Base-by-base conservation (phyloP, 2,888 invertebrate genomes). In the Sminthurides aquaticus region DNA sequence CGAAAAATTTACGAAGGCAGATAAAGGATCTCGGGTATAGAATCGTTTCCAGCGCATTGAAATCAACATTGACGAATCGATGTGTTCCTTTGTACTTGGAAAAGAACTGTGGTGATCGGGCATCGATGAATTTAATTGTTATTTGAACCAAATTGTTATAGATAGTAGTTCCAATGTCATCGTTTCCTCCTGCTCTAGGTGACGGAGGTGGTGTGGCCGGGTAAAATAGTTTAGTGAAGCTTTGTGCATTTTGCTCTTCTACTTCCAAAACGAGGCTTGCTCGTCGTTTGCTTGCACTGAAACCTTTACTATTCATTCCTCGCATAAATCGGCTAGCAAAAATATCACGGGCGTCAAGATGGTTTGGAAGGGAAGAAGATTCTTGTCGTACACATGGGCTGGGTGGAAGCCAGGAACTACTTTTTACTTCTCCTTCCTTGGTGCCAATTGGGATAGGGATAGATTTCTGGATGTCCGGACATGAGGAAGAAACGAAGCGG, bases 21-120 rank as follows among this genome's bases (percentile, higher is more conserved):
- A 68, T 56, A 64, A 73, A 74, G 0, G 74, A 69, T 34, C 68
- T 69, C 0, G 74, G 74, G 1, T 70, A 71, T 1, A 74, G 56
- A 29, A 91, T 88, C 69, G 96, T 82, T 78, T 96, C 92, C 73
- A 97, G 81, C 75, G 91, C 88, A 78, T 93, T 95, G 79, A 96
- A 95, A 77, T 95, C 91, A 25, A 96, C 86, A 61, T 85, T 82
- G 71, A 87, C 84, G 52, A 84, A 84, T n/a, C 86, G 81, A 79
- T 85, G 79, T 15, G 78, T 80, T 78, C 84, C 83, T 71, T 86
- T 83, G 76, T 86, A 87, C 61, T 84, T 82, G 2, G 83, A 82
- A 20, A 79, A 78, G 76, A 87, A 88, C 75, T 84, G 82, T 28
- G 88, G 86, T 62, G 86, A 85, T 18, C 80, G 79, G 15, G 85